phyloP scores from a whole-genome alignment of 2,797 vertebrate genomes.

The Chloroceryle amazona region DNA sequence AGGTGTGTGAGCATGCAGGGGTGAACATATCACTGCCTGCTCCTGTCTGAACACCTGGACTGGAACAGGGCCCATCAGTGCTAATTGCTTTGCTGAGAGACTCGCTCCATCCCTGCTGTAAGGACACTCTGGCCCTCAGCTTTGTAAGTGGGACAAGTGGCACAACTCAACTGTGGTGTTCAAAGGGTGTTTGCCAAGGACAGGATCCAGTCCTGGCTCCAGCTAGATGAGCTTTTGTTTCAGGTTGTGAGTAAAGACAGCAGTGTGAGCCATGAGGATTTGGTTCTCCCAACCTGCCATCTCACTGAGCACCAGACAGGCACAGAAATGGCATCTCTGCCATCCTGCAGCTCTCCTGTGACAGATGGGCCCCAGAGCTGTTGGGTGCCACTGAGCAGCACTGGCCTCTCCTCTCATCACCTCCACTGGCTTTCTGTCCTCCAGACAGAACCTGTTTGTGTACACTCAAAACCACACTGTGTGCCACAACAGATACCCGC shows the following conservation, averaged over 20 bases:
- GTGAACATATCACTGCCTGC: neutral
- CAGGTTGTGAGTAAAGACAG: neutral
- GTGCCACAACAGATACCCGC: neutral
- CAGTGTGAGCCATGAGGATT: neutral
- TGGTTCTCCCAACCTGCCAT: neutral
- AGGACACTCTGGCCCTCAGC: neutral
- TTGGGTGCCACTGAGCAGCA: neutral
- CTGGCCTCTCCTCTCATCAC: neutral
- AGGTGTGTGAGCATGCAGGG: neutral
- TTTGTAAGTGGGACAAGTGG: neutral
- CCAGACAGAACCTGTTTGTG: neutral
- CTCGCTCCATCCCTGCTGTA: neutral
- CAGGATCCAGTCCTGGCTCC: fast-evolving
- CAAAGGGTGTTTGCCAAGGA: neutral
- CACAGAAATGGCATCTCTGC: fast-evolving
- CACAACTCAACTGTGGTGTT: neutral
- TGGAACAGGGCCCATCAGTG: neutral
- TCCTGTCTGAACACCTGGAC: neutral
- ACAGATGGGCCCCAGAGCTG: neutral
- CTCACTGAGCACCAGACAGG: neutral
- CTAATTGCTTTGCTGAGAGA: neutral
- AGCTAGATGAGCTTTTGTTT: neutral
- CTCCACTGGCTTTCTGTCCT: neutral
- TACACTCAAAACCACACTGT: fast-evolving
- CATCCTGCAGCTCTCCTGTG: neutral